Evolutionary conservation across 2,113 vertebrate species (phyloP), one percentile per base, ranked within the genome.

Genomic region (Elephantulus edwardii): DNA sequence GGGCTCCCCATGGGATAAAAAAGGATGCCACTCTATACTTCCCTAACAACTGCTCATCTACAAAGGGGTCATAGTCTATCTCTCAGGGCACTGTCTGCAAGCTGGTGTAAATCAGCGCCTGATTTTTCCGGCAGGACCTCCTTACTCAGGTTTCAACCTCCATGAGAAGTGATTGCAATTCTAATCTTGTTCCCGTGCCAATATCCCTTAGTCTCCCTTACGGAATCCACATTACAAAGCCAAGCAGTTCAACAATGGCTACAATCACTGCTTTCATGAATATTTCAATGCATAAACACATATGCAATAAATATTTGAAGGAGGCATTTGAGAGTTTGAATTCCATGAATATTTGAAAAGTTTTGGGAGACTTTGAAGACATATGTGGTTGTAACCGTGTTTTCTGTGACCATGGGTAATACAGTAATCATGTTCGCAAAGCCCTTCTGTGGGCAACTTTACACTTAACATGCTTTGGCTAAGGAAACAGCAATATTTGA

Each of bases 291-390:
- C 56, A 48, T 50, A 88, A 77, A 86, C 40, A 92, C 6, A 60
- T 38, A 66, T 50, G 20, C 46, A 81, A 91, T 87, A 89, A 90
- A 77, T 83, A 90, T 74, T 74, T 86, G 46, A 88, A 78, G 64
- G 58, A 58, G 42, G 52, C 3, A 2, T 19, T 33, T 52, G 78
- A 50, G 91, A 83, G 62, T 64, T 14, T 85, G 79, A 89, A 85
- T 54, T 33, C 71, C 38, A 77, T 71, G 38, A 77, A 84, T 78
- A 91, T 24, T 56, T 68, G 44, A 79, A 71, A 46, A 88, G 46
- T 79, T 30, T 50, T 24, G 40, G 85, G 76, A 86, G 35, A 79
- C 16, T 70, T 92, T 82, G 24, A 60, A 80, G 40, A 40, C 28
- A 3, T 48, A 22, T 81, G 44, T 19, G 8, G 40, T 52, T 50